Conservation (phyloP, 2,797 vertebrate genomes). For the Sebastes nivosus region DNA sequence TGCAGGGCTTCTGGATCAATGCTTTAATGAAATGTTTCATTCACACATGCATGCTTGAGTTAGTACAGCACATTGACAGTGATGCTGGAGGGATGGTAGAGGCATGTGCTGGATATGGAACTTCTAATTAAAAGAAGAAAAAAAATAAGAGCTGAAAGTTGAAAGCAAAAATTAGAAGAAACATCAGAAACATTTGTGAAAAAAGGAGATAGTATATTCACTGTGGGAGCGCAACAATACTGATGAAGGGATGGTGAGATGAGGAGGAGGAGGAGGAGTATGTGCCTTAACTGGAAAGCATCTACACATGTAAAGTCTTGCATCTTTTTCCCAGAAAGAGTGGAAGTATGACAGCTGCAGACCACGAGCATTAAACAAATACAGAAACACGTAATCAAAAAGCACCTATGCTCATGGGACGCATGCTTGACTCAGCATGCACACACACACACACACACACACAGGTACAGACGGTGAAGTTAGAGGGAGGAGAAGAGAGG, state of each 20-base stretch:
- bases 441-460: not conserved
- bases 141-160: not conserved
- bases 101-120: not conserved
- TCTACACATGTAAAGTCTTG: conserved; percentile 31
- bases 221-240: conserved; percentile 1
- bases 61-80: not conserved
- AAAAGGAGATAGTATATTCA: not conserved
- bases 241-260: conserved; percentile 13
- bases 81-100: not conserved
- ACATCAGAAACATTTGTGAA: not conserved
- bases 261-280: not conserved
- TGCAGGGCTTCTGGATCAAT: conserved; percentile 5
- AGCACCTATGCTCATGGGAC: not conserved
- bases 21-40: conserved; percentile 2
- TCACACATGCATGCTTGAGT: conserved; percentile 26
- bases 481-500: not conserved
- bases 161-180: not conserved
- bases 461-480: not conserved
- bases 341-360: conserved; percentile 13
- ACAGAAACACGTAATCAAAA: conserved; percentile 24
- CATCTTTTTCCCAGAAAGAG: conserved; percentile 18
- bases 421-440: not conserved
- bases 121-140: not conserved
- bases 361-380: conserved; percentile 12
- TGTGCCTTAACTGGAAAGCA: conserved; percentile 17